Evolutionary conservation across 2,113 vertebrate genomes (phyloP).

Genomic region (Puma concolor): DNA sequence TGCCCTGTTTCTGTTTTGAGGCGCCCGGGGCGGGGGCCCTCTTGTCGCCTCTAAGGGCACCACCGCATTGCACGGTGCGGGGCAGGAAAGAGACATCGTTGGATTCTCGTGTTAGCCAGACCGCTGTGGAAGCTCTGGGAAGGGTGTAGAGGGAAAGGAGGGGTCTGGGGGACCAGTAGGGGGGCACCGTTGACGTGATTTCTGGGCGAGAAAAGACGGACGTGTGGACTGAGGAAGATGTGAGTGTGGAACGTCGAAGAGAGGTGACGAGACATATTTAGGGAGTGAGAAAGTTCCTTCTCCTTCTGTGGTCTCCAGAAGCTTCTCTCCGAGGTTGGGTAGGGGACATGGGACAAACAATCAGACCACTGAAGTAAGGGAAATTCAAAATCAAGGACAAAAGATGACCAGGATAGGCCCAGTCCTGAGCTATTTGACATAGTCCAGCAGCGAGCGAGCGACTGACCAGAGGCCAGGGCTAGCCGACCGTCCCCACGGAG

Average conservation of each 20-base stretch:
- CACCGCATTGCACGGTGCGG: rapidly evolving
- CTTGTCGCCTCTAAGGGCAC: neutral
- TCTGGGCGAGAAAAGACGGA: neutral
- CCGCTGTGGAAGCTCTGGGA: neutral
- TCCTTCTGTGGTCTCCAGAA: neutral
- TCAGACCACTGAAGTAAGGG: neutral
- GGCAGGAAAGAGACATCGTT: neutral
- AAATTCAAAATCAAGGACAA: neutral
- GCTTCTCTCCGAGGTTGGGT: neutral
- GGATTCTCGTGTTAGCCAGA: neutral
- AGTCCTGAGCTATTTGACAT: neutral
- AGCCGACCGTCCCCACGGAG: rapidly evolving
- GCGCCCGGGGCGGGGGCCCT: neutral
- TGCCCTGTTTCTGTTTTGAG: rapidly evolving
- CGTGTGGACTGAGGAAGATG: neutral
- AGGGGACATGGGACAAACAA: neutral
- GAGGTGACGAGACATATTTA: neutral
- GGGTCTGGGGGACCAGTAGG: neutral
- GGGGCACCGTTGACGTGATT: neutral
- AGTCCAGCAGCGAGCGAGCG: neutral
- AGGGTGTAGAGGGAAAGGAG: neutral
- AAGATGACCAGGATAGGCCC: neutral
- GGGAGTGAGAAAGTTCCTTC: neutral
- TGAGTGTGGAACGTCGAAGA: neutral
- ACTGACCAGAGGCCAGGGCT: too few species aligned